These are phyloP conservation scores for Parasteatoda tepidariorum DNA, from an alignment of 1,140 invertebrate genomes.

Conservation along the genomic window DNA sequence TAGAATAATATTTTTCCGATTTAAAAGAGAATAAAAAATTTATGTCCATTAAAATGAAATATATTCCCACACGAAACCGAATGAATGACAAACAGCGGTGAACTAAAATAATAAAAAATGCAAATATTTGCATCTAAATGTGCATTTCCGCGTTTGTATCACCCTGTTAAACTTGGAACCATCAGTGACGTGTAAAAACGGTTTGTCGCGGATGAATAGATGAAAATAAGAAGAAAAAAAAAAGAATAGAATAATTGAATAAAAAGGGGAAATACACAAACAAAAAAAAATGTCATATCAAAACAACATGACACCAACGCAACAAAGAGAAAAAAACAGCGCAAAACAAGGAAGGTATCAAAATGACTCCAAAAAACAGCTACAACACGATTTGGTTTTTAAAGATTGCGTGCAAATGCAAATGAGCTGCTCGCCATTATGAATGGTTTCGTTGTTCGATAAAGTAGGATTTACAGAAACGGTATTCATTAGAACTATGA, in stretches of 20 bases:
- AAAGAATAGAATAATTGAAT: neutral
- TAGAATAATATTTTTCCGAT: no score
- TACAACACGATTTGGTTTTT: neutral
- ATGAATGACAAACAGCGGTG: no score
- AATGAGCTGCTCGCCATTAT: neutral
- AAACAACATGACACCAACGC: neutral
- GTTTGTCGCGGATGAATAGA: neutral
- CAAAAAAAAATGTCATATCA: neutral
- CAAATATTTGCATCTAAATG: neutral
- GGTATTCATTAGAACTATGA: no score
- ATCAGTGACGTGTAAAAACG: neutral
- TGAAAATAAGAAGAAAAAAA: neutral
- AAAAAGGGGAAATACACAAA: neutral
- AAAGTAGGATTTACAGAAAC: no score
- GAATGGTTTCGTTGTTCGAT: no score
- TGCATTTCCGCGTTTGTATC: neutral
- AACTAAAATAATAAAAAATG: no score
- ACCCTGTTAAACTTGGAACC: neutral
- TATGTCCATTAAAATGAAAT: no score
- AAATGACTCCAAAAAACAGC: neutral
- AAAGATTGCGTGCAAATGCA: constrained; percentile 1
- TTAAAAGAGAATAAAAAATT: no score
- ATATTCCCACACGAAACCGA: no score
- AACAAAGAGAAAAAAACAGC: neutral
- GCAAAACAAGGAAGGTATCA: neutral